Base-by-base conservation (phyloP, 2,888 invertebrate genomes). In the Cheilosia grossa region DNA sequence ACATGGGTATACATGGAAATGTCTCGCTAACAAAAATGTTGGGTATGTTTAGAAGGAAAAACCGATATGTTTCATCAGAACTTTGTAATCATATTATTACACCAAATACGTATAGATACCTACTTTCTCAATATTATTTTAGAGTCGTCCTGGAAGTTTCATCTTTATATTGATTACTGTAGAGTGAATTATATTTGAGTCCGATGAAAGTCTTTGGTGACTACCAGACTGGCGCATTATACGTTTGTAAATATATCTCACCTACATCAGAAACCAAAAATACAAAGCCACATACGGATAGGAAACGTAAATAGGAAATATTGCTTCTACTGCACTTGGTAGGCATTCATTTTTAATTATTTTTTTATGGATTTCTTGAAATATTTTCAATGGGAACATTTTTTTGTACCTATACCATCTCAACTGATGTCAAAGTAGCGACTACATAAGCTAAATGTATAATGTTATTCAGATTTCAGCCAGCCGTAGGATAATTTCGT, bases 151-250 rank as follows among this genome's bases (percentile, higher is more conserved):
- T 24, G 2, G 4, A 51, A 10, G 10, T 13, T 6, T 15, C 19
- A 30, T 44, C 5, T 44, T 15, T 33, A 21, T 49, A 13, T 19
- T 9, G 21, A 15, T 15, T 54, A 33, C 13, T 33, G 19, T 2
- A 17, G 17, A 27, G 21, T 27, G 33, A 63, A 73, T 64, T 44
- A 37, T 4, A 74, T 74, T 64, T 54, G 24, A 56, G 44, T 75
- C 42, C 42, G 40, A 67, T 44, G 42, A 59, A 59, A 67, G 47
- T 59, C 67, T 67, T 75, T 37, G 75, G 75, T 75, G 66, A 75
- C 49, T 75, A 58, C 66, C 51, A 66, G 75, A 30, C 40, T 64
- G 66, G 63, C 24, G n/a, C n/a, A n/a, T n/a, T n/a, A n/a, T n/a
- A n/a, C 47, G 40, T 56, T 30, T 56, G 33, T 47, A n/a, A n/a